Percentiles rank a stretch among this genome's conserved stretches.
Evolutionary conservation across 1,140 invertebrate genomes (phyloP).

Genomic region (Saxidomus purpurata): DNA sequence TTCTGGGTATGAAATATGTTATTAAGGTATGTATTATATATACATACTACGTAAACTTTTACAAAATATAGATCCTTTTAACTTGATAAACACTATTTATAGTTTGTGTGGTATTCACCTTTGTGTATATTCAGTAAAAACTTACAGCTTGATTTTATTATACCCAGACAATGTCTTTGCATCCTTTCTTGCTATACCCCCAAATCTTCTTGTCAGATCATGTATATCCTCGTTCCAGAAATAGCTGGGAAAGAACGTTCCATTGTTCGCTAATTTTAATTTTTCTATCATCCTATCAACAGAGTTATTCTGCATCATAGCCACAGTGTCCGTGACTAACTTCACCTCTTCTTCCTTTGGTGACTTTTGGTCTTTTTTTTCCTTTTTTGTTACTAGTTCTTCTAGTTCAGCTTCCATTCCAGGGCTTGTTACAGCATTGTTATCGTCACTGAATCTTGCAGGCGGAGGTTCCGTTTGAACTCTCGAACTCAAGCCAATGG

Average conservation of each 20-base stretch:
- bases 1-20: too few species aligned
- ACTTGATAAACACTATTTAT: too few species aligned
- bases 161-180: slow-evolving; percentile 8
- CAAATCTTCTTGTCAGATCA: not conserved
- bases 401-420: not conserved
- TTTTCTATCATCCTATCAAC: slow-evolving; percentile 21
- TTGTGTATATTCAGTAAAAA: too few species aligned
- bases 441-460: not conserved
- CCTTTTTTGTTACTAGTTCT: not conserved
- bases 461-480: not conserved
- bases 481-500: slow-evolving; percentile 8
- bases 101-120: too few species aligned
- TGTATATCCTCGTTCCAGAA: slow-evolving; percentile 1
- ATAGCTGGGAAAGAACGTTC: not conserved
- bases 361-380: not conserved
- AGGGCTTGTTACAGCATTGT: not conserved
- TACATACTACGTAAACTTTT: too few species aligned
- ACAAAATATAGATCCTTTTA: too few species aligned
- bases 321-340: not conserved
- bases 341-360: not conserved
- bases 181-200: not conserved
- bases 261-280: not conserved
- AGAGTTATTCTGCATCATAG: not conserved
- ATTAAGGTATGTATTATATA: too few species aligned
- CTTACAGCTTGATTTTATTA: too few species aligned